These are phyloP conservation scores for Diachrysia chrysitis DNA, from an alignment of 2,888 invertebrate species.

Conservation along the genomic window DNA sequence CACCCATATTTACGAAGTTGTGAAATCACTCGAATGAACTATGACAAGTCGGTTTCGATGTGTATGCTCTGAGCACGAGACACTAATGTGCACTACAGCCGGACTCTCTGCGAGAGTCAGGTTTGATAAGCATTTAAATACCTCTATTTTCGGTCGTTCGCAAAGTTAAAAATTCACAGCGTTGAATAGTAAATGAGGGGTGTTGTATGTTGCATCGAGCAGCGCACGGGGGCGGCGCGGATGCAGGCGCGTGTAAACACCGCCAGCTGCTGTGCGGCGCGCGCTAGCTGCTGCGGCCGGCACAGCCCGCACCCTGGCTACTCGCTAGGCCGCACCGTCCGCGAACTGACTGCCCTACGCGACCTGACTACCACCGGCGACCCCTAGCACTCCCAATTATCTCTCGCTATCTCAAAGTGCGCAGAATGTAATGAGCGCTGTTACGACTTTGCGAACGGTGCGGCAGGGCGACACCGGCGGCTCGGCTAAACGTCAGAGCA, in stretches of 20 bases:
- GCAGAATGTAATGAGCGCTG: constrained; percentile 77
- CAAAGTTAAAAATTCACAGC: constrained; percentile 86
- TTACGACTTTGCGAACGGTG: constrained; percentile 70
- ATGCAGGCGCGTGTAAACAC: constrained; percentile 85
- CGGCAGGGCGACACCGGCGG: constrained; percentile 81
- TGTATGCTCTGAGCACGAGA: constrained; percentile 85
- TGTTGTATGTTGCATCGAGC: constrained; percentile 80
- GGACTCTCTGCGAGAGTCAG: constrained; percentile 80
- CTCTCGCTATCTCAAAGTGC: constrained; percentile 71
- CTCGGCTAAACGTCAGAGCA: constrained; percentile 85
- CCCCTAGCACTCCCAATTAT: constrained; percentile 61
- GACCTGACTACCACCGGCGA: constrained; percentile 57
- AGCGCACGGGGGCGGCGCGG: constrained; percentile 70
- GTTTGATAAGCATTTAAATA: constrained; percentile 84
- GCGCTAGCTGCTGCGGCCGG: constrained; percentile 71
- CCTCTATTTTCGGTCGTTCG: constrained; percentile 84
- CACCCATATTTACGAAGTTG: constrained; percentile 91
- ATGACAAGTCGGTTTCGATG: constrained; percentile 85
- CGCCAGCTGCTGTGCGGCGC: constrained; percentile 80
- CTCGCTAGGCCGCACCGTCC: constrained; percentile 48
- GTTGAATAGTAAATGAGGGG: constrained; percentile 86
- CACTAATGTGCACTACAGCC: constrained; percentile 84
- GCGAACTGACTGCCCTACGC: constrained; percentile 47
- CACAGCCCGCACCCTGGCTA: constrained; percentile 58
- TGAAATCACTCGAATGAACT: constrained; percentile 86